These are phyloP conservation scores for Elanus axillaris DNA, from an alignment of 2,113 vertebrate species.

Conservation along the genomic window DNA sequence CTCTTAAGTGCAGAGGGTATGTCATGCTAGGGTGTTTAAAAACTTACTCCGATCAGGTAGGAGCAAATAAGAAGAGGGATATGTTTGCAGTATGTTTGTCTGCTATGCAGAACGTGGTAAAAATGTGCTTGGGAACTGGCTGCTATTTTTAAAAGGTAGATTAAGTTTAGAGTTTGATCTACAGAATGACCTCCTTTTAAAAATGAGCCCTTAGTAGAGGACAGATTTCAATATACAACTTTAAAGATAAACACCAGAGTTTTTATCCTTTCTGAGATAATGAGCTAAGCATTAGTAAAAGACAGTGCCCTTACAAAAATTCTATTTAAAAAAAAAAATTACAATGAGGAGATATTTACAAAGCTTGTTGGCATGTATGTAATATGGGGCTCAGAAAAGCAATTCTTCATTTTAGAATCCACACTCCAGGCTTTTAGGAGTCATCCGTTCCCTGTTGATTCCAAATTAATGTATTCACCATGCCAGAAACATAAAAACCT, in stretches of 20 bases:
- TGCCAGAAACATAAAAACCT: not conserved
- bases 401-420: not conserved
- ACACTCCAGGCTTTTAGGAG: not conserved
- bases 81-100: not conserved
- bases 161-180: not conserved
- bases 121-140: not conserved
- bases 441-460: not conserved
- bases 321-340: not conserved
- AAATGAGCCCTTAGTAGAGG: not conserved
- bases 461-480: not conserved
- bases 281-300: not conserved
- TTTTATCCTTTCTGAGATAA: not conserved
- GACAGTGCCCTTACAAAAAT: not conserved
- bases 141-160: not conserved
- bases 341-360: not conserved
- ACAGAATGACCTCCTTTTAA: not conserved
- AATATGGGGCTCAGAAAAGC: not conserved
- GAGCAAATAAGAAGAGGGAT: not conserved
- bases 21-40: not conserved
- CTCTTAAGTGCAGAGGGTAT: not conserved
- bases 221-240: not conserved
- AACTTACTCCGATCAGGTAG: not conserved
- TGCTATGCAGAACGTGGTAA: not conserved
- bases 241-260: not conserved
- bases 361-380: not conserved